A percentile compares a stretch with the other conserved stretches of the same genome.
Evolutionary conservation across 2,888 invertebrate genomes (phyloP).

Genomic region (Agonopterix alstromeriana): DNA sequence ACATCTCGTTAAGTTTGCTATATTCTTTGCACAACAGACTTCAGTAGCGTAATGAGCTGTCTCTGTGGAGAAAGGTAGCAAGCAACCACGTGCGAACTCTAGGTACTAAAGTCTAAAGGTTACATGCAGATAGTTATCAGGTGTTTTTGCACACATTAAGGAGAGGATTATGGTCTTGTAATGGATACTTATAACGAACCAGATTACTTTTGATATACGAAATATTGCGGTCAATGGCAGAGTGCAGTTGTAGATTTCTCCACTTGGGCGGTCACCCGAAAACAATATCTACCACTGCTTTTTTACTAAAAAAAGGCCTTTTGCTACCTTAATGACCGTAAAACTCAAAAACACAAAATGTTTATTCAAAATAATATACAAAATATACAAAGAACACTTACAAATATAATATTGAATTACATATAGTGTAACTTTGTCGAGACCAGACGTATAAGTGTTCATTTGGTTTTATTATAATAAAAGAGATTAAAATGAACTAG

Average conservation of each 20-base stretch:
- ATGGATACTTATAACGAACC: constrained; percentile 6
- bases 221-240: constrained; percentile 42
- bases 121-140: constrained; percentile 1
- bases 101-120: background rate
- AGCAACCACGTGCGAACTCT: background rate
- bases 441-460: too few relatives aligned
- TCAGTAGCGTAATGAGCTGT: too few relatives aligned
- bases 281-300: constrained; percentile 37
- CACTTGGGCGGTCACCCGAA: constrained; percentile 44
- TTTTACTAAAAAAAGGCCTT: constrained; percentile 27
- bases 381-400: too few relatives aligned
- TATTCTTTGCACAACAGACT: too few relatives aligned
- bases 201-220: constrained; percentile 22
- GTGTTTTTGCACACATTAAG: constrained; percentile 1
- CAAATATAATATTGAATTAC: too few relatives aligned
- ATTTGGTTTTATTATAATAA: too few relatives aligned
- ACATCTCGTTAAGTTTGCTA: too few relatives aligned
- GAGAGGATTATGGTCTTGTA: constrained; percentile 2
- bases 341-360: too few relatives aligned
- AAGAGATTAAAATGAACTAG: too few relatives aligned
- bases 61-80: too few relatives aligned
- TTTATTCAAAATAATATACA: too few relatives aligned
- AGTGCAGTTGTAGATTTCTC: constrained; percentile 39
- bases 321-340: constrained; percentile 13
- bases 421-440: too few relatives aligned